These are phyloP conservation scores for Tiliqua scincoides DNA, from an alignment of 2,113 vertebrate species.

Conservation along the genomic window DNA sequence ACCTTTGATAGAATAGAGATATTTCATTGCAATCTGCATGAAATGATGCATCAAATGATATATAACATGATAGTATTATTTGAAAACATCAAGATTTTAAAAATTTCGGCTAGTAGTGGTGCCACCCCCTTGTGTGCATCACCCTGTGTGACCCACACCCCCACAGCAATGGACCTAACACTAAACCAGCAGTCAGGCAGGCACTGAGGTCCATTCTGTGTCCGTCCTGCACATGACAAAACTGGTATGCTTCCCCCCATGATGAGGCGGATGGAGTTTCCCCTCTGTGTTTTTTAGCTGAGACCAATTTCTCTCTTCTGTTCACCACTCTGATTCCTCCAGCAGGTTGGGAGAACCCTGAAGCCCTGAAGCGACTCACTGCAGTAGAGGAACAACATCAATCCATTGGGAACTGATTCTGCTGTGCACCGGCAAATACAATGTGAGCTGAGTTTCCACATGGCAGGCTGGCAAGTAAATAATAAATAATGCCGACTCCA, in stretches of 20 bases:
- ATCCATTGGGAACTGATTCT: not conserved
- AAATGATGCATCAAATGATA: no score
- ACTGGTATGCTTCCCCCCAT: not conserved
- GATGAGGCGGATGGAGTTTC: not conserved
- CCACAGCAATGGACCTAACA: no score
- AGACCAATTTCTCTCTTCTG: not conserved
- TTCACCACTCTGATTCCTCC: not conserved
- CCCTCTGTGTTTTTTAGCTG: not conserved
- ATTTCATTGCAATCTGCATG: no score
- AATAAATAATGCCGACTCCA: not conserved
- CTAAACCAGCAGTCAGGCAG: no score
- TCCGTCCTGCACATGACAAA: not conserved
- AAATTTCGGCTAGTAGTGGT: no score
- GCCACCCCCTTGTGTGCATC: no score
- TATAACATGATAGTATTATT: no score
- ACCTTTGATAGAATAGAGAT: no score
- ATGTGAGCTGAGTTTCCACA: slow-evolving; percentile 13
- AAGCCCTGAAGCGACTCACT: not conserved
- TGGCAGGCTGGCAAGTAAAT: not conserved
- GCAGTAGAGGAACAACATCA: not conserved
- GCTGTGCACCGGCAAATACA: not conserved
- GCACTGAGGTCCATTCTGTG: not conserved
- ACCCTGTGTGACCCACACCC: no score
- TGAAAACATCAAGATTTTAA: no score
- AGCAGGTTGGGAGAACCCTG: not conserved